Percentiles rank a stretch among this genome's conserved stretches.
phyloP scores from a whole-genome alignment of 2,888 invertebrate genomes.

The Drosophila subsilvestris region DNA sequence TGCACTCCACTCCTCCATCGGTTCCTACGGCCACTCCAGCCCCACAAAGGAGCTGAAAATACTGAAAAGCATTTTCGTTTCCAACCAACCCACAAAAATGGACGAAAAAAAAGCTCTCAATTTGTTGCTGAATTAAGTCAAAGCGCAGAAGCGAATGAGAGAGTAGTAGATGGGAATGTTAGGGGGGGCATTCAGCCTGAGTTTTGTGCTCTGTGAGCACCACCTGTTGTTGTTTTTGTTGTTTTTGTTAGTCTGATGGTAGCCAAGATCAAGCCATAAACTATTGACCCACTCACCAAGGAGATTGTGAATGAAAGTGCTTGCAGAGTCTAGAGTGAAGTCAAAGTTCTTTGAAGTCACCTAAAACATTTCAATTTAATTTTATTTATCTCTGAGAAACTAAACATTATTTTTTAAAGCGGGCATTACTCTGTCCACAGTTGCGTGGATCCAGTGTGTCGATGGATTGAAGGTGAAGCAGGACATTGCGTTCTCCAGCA shows the following conservation, averaged over 20 bases:
- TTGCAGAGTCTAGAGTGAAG: neutral
- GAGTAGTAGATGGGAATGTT: neutral
- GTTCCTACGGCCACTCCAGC: constrained; percentile 57
- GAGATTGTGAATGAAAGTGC: neutral
- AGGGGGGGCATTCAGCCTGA: neutral
- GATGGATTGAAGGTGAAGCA: neutral
- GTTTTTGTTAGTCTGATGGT: constrained; percentile 11
- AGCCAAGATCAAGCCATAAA: constrained; percentile 40
- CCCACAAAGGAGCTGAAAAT: constrained; percentile 69
- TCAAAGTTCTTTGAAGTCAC: neutral
- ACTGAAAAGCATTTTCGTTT: constrained; percentile 54
- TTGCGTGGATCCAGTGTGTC: neutral
- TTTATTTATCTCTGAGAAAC: neutral
- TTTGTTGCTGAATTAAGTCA: constrained; percentile 62
- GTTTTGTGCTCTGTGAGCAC: constrained; percentile 3
- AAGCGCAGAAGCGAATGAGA: constrained; percentile 61
- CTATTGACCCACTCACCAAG: constrained; percentile 17
- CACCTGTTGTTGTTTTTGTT: constrained; percentile 42
- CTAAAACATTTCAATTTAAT: neutral
- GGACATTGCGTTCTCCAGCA: neutral
- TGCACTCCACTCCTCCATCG: constrained; percentile 50
- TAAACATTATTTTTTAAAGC: neutral
- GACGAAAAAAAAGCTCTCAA: constrained; percentile 34
- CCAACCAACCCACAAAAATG: constrained; percentile 37
- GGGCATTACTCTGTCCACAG: neutral